phyloP scores from a whole-genome alignment of 1,140 invertebrate genomes.

The Cyrtorhinus lividipennis region DNA sequence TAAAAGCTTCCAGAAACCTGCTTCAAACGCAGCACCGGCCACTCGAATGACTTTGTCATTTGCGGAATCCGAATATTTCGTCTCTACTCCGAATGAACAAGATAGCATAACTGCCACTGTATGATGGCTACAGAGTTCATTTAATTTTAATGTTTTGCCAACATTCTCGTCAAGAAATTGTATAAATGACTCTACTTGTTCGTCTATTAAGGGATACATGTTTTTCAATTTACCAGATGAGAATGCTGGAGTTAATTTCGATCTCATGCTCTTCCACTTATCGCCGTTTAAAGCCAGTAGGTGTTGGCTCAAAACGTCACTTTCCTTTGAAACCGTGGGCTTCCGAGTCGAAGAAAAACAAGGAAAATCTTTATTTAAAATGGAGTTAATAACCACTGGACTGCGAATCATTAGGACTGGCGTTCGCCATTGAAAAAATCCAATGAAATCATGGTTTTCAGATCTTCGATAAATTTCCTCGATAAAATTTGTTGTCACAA shows the following conservation, averaged over 20 bases:
- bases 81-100: constrained; percentile 29
- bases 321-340: constrained; percentile 32
- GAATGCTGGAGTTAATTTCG: constrained; percentile 39
- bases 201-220: constrained; percentile 35
- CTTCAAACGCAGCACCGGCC: background rate
- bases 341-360: constrained; percentile 34
- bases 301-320: constrained; percentile 37
- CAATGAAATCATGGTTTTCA: background rate
- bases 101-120: constrained; percentile 29
- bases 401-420: constrained; percentile 38
- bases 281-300: constrained; percentile 35
- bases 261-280: constrained; percentile 36
- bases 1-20: background rate
- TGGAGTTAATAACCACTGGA: constrained; percentile 36
- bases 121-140: constrained; percentile 26
- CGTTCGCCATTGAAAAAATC: constrained; percentile 23
- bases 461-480: background rate
- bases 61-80: background rate
- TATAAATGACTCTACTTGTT: constrained; percentile 30
- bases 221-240: constrained; percentile 39
- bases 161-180: constrained; percentile 32
- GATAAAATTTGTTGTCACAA: background rate
- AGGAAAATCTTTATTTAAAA: constrained; percentile 40
- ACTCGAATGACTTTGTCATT: constrained; percentile 3
- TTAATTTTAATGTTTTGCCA: constrained; percentile 24